Base-by-base conservation (phyloP, 2,888 invertebrate species). In the Lampropteryx suffumata region DNA sequence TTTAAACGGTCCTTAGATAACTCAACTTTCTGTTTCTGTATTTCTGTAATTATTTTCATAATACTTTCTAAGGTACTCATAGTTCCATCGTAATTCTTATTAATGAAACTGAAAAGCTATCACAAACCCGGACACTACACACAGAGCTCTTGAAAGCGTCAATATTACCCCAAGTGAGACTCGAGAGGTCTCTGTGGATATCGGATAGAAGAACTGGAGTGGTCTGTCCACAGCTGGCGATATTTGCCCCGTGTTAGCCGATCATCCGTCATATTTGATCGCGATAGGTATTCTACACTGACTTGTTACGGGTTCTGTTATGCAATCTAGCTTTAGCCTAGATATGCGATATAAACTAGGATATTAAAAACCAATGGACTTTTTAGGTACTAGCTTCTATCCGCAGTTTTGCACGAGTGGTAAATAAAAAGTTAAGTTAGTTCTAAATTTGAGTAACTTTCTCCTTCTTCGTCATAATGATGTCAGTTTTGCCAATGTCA, bases 121-220 rank as follows among this genome's bases (percentile, higher is more conserved):
- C 45, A 57, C 50, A 44, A 52, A 59, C 44, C 50, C 48, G 43
- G 52, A 43, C 55, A 50, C 46, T 50, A 49, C 46, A 21, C 13
- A 33, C 34, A 35, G 17, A 45, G 42, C 13, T n/a, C 39, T 49
- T 37, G 33, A 49, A 33, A 44, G 36, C 46, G 43, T 47, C 55
- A 55, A 55, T 55, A 55, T 55, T 55, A 50, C 42, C 55, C 35
- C 46, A 40, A 48, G 48, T 40, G 35, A 44, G 50, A 34, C 30
- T 44, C 13, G 64, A 64, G 68, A 64, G 70, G 67, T 65, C 66
- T 67, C 66, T 62, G 67, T 65, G 69, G 73, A 75, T 70, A 73
- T 70, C 69, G 59, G 70, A 74, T 76, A 74, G 70, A 82, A 78
- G 76, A 76, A 71, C 64, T 79, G 64, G 64, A 84, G 84, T 71